Percentiles rank a stretch among this genome's conserved stretches.
phyloP scores from a whole-genome alignment of 2,113 vertebrate genomes.

The Callorhinus ursinus region DNA sequence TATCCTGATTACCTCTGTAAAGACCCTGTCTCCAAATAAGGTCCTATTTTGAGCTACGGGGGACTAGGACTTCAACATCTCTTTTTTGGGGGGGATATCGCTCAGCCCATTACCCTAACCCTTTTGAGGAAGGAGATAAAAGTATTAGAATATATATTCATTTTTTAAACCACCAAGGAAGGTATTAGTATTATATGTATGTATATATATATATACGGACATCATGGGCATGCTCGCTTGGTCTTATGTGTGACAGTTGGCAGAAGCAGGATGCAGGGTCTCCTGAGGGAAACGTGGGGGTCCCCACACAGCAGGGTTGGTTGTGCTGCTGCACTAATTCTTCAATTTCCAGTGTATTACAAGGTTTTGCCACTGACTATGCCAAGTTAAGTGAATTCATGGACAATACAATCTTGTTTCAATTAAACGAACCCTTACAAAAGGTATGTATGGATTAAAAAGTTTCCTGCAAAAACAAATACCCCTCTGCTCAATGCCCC shows the following conservation, averaged over 20 bases:
- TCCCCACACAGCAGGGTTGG: neutral
- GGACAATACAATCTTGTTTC: neutral
- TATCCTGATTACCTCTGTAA: neutral
- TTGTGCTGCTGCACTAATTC: neutral
- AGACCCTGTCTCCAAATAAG: neutral
- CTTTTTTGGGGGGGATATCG: neutral
- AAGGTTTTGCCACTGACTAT: neutral
- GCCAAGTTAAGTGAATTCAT: neutral
- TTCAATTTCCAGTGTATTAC: neutral
- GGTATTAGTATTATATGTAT: neutral
- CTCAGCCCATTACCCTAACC: neutral
- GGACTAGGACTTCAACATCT: neutral
- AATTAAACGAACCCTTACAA: neutral
- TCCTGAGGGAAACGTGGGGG: neutral
- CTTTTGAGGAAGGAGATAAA: neutral
- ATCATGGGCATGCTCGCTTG: neutral
- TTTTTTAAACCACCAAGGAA: conserved; percentile 9
- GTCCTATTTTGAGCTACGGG: neutral
- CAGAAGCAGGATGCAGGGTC: neutral
- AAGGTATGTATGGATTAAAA: neutral
- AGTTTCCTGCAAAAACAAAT: neutral
- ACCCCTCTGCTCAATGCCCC: neutral
- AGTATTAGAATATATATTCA: neutral
- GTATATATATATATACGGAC: too few relatives aligned
- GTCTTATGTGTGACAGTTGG: neutral